Base-by-base conservation (phyloP, 2,888 invertebrate genomes). In the Doris montereyensis region DNA sequence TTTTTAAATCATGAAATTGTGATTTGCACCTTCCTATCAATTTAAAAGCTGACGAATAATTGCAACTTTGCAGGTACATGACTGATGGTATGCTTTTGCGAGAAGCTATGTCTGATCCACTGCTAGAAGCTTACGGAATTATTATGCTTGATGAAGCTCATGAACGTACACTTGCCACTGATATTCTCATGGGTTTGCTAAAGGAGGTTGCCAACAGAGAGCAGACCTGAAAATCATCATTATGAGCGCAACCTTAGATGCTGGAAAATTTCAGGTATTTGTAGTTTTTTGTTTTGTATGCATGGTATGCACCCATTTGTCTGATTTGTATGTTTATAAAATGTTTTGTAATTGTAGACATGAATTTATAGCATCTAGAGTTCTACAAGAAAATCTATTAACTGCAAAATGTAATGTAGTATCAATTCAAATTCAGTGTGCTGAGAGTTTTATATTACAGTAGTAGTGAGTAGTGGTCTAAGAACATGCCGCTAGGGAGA, bases 21-120 rank as follows among this genome's bases (percentile, higher is more conserved):
- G n/a, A n/a, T n/a, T n/a, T n/a, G n/a, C n/a, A n/a, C n/a, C n/a
- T n/a, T n/a, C n/a, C n/a, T n/a, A n/a, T n/a, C n/a, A n/a, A n/a
- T n/a, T n/a, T n/a, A n/a, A n/a, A n/a, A n/a, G n/a, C n/a, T n/a
- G n/a, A n/a, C n/a, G n/a, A n/a, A n/a, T n/a, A n/a, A n/a, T n/a
- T n/a, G n/a, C n/a, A n/a, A n/a, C n/a, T 72, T 72, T 90, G 76
- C 85, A 95, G 94, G 89, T 99, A 99, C 91, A 97, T 99, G 97
- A 99, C 99, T 17, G 99, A 99, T 88, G 99, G 99, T 96, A 99
- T 99, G 99, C 94, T 99, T 91, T 93, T 99, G 41, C 93, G 99
- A 82, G 99, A 99, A 93, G 99, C 97, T 0, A 99, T 99, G 99
- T 98, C 97, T 0, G 98, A 99, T 91, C 99, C 99, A 0, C 96